Percentiles rank a stretch among this genome's conserved stretches.
phyloP scores from a whole-genome alignment of 1,140 invertebrate genomes.

The Heliconius nattereri region DNA sequence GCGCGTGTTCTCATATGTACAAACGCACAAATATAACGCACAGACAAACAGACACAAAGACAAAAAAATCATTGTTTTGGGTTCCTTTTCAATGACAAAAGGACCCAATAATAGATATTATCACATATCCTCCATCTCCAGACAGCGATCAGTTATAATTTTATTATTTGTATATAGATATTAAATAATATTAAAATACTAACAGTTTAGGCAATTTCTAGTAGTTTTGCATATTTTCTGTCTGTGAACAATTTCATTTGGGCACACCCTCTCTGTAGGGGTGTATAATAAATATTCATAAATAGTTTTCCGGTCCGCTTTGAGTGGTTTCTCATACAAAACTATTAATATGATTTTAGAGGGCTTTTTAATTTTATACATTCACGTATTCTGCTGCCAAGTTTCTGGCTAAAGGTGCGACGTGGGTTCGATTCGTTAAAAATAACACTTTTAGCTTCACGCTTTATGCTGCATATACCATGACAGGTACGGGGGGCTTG shows the following conservation, averaged over 20 bases:
- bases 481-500: too few species aligned
- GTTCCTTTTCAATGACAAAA: too few species aligned
- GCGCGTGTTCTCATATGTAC: too few species aligned
- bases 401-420: background rate
- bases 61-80: too few species aligned
- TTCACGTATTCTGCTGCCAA: background rate
- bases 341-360: slow-evolving; percentile 46
- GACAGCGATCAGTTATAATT: too few species aligned
- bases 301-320: slow-evolving; percentile 43
- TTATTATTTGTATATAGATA: too few species aligned
- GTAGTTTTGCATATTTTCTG: slow-evolving; percentile 44
- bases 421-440: background rate
- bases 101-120: too few species aligned
- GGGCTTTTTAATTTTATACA: slow-evolving; percentile 19
- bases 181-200: background rate
- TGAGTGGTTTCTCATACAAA: slow-evolving; percentile 45
- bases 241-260: slow-evolving; percentile 39
- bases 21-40: too few species aligned
- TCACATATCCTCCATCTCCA: too few species aligned
- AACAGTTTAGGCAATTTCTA: slow-evolving; percentile 36
- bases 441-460: too few species aligned
- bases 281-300: slow-evolving; percentile 53
- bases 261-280: slow-evolving; percentile 38
- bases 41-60: background rate
- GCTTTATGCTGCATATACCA: too few species aligned